These are phyloP conservation scores for Sogatella furcifera DNA, from an alignment of 1,140 invertebrate genomes.

Conservation along the genomic window DNA sequence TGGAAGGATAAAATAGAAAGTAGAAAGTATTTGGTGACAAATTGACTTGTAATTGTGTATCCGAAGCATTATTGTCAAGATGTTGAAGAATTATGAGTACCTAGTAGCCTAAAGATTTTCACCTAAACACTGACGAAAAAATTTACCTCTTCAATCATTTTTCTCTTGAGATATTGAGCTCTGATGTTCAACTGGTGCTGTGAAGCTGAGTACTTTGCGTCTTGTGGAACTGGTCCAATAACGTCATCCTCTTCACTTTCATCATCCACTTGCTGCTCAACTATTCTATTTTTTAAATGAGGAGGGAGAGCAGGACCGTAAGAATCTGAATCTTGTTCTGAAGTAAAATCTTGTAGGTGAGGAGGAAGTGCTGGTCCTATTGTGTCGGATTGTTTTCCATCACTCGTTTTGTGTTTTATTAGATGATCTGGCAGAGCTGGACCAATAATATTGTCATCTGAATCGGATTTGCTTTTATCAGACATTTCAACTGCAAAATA, in stretches of 20 bases:
- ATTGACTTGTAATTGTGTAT: no score
- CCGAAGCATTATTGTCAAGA: no score
- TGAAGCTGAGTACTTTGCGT: background rate
- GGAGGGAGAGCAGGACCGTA: conserved; percentile 32
- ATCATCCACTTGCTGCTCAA: background rate
- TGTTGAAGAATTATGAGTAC: no score
- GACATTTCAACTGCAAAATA: no score
- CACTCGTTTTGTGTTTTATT: no score
- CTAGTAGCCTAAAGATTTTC: no score
- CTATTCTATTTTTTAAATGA: conserved; percentile 14
- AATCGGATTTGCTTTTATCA: no score
- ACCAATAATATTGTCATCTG: no score
- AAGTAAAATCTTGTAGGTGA: background rate
- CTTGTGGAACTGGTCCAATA: background rate
- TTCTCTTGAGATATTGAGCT: background rate
- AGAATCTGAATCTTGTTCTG: conserved; percentile 8
- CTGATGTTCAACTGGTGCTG: background rate
- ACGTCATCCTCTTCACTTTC: background rate
- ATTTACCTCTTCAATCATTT: background rate
- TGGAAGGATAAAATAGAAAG: no score
- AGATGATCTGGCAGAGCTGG: no score
- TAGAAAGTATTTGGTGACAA: no score
- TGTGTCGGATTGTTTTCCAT: background rate
- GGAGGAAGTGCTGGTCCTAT: conserved; percentile 5
- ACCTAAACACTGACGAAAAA: no score